phyloP scores from a whole-genome alignment of 2,797 vertebrate species.

The Acrocephalus scirpaceus region DNA sequence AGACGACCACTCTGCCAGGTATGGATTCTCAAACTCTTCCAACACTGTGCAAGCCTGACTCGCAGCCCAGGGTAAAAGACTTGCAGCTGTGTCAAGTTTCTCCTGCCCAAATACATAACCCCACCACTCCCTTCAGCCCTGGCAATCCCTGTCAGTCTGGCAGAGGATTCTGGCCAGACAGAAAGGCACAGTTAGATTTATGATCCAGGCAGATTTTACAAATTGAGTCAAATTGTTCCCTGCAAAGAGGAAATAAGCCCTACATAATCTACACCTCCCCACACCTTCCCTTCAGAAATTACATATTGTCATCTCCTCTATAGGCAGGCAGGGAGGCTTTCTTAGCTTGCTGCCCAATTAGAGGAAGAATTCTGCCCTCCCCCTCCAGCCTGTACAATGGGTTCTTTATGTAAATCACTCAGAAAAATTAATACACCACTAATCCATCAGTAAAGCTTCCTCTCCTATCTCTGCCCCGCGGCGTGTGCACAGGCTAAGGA shows the following conservation, averaged over 20 bases:
- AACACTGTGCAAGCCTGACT: background rate
- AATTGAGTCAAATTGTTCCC: background rate
- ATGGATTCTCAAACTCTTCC: background rate
- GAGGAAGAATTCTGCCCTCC: conserved; percentile 45
- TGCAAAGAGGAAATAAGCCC: background rate
- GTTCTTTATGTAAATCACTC: conserved; percentile 74
- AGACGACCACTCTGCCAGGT: background rate
- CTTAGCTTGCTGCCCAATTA: conserved; percentile 55
- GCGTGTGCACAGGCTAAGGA: background rate
- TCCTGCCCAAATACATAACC: background rate
- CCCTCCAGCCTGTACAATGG: conserved; percentile 56
- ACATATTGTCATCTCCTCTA: background rate
- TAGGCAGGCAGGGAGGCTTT: conserved; percentile 45
- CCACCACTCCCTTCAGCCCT: background rate
- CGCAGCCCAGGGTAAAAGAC: background rate
- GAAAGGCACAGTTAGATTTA: background rate
- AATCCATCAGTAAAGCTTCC: conserved; percentile 21
- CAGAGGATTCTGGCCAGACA: background rate
- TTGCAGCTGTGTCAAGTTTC: background rate
- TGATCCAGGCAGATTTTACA: background rate
- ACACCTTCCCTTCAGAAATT: conserved; percentile 21
- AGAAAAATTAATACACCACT: conserved; percentile 62
- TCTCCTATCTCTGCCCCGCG: background rate
- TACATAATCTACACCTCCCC: background rate
- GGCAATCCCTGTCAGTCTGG: background rate